Evolutionary conservation across 2,797 vertebrate species (phyloP).

Genomic region (Petrocephalus schoutedeni): DNA sequence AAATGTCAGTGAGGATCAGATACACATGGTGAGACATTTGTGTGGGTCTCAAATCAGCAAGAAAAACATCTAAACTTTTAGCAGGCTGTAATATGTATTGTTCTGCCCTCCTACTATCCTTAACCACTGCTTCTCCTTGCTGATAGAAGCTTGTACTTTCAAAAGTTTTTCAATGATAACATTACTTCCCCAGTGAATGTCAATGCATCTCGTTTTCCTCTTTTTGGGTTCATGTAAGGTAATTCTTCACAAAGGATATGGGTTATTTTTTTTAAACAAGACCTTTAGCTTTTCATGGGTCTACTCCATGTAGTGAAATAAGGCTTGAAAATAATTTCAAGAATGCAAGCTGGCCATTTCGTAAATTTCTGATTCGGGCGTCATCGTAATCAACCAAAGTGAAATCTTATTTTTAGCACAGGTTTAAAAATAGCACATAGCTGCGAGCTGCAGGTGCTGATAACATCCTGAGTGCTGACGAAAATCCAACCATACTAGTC

Average conservation of each 20-base stretch:
- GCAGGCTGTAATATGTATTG: background rate
- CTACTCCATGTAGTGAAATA: background rate
- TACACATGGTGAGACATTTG: background rate
- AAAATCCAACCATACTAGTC: constrained; percentile 45
- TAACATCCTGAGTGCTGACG: constrained; percentile 32
- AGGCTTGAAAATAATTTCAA: background rate
- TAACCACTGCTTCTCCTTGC: background rate
- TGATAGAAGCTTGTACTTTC: background rate
- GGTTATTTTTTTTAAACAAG: background rate
- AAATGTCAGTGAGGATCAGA: background rate
- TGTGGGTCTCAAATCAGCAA: background rate
- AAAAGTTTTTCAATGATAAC: background rate
- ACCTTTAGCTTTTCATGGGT: background rate
- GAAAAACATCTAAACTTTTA: background rate
- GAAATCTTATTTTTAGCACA: constrained; percentile 29
- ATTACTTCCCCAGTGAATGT: background rate
- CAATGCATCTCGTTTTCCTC: background rate
- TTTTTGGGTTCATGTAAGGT: background rate
- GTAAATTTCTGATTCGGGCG: background rate
- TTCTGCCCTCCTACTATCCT: background rate
- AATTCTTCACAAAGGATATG: background rate
- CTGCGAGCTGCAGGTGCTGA: constrained; percentile 33
- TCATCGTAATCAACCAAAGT: constrained; percentile 26
- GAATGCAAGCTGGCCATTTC: background rate
- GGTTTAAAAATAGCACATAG: constrained; percentile 54